Percentiles rank a stretch among this genome's conserved stretches.
Evolutionary conservation across 2,888 invertebrate species (phyloP).

Genomic region (Apodemia duryi): DNA sequence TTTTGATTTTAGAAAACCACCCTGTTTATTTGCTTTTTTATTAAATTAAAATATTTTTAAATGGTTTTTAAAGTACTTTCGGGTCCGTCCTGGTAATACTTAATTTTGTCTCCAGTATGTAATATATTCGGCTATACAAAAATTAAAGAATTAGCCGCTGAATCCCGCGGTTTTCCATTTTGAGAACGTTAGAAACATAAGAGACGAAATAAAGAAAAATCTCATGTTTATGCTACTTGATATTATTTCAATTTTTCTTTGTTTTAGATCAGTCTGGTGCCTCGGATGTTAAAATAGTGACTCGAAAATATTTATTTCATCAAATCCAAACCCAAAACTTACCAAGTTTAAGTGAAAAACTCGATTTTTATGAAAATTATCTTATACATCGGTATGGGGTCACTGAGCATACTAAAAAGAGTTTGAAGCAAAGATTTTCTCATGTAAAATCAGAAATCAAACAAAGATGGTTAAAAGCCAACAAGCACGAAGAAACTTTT

Average conservation of each 20-base stretch:
- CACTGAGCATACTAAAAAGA: slow-evolving; percentile 20
- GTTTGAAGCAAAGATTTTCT: slow-evolving; percentile 23
- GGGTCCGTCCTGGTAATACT: slow-evolving; percentile 2
- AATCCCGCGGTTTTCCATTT: not conserved
- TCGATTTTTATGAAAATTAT: slow-evolving; percentile 25
- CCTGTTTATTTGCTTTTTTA: not conserved
- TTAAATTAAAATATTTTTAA: not conserved
- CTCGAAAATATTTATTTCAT: slow-evolving; percentile 1
- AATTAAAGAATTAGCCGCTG: not conserved
- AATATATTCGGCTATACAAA: not conserved
- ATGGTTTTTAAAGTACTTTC: not conserved
- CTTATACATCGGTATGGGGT: slow-evolving; percentile 15
- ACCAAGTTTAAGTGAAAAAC: slow-evolving; percentile 26
- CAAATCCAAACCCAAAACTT: slow-evolving; percentile 22
- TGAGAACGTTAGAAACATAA: not conserved
- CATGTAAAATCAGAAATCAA: slow-evolving; percentile 24
- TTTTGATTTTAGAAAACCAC: not conserved
- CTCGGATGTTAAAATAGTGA: not conserved
- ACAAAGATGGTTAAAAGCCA: slow-evolving; percentile 22
- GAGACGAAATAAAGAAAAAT: slow-evolving; percentile 1
- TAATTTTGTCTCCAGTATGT: not conserved
- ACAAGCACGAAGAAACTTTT: slow-evolving; percentile 21
- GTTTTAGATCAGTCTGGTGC: slow-evolving; percentile 5
- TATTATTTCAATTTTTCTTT: slow-evolving; percentile 3
- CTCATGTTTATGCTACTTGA: slow-evolving; percentile 2